These are phyloP conservation scores for Campoletis raptor DNA, from an alignment of 2,888 invertebrate species.

Conservation along the genomic window DNA sequence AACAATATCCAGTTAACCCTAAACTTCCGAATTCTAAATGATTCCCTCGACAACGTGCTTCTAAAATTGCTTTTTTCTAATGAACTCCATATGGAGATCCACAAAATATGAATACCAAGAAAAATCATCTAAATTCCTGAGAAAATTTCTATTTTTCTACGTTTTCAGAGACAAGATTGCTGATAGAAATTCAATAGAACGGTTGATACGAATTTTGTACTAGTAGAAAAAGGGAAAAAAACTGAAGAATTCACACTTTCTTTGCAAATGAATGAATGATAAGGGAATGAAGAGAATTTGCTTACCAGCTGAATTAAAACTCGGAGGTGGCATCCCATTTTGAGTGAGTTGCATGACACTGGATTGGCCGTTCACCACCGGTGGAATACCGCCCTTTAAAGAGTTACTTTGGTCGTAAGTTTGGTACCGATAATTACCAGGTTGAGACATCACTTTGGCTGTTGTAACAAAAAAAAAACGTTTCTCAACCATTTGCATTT, in stretches of 20 bases:
- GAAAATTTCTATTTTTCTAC: background rate
- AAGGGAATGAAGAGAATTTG: background rate
- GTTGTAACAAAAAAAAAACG: conserved; percentile 49
- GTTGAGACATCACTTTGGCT: conserved; percentile 80
- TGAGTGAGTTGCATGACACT: conserved; percentile 74
- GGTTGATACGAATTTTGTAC: background rate
- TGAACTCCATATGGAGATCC: background rate
- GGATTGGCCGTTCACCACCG: conserved; percentile 79
- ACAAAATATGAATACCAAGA: background rate
- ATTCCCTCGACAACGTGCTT: background rate
- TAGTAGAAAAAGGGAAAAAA: background rate
- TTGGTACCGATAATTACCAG: conserved; percentile 79
- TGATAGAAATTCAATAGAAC: background rate
- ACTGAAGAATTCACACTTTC: background rate
- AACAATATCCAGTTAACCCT: background rate
- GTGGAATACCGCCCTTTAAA: conserved; percentile 74
- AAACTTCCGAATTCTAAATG: background rate
- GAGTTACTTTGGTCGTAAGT: conserved; percentile 74
- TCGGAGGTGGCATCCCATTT: conserved; percentile 78
- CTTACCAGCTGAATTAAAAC: conserved; percentile 79
- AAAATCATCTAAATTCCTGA: background rate
- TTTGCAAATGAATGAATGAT: background rate
- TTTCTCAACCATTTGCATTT: conserved; percentile 4
- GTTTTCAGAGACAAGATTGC: too few species aligned
- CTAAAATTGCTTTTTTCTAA: background rate